Base-by-base conservation (phyloP, 2,888 invertebrate genomes). In the Spodoptera littoralis region DNA sequence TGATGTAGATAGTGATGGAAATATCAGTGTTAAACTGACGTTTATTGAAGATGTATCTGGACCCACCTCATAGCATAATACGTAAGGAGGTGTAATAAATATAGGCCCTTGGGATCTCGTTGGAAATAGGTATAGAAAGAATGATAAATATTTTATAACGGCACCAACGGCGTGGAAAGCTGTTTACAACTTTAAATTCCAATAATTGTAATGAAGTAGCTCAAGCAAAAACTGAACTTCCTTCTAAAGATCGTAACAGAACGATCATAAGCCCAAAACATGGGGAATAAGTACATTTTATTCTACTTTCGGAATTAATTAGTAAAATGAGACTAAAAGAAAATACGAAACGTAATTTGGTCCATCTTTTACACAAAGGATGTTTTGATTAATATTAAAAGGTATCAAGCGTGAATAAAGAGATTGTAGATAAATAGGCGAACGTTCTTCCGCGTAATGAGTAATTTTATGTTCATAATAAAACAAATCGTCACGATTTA, bases 261-360 rank as follows among this genome's bases (percentile, higher is more conserved):
- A 60, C 60, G 57, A 70, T 68, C 30, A 56, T 48, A 58, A 52
- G 12, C 61, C 42, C 18, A 64, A 67, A 81, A 70, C 65, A 65
- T 22, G 47, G 70, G 64, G 52, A 73, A 79, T 75, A 76, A 73
- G 69, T 80, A 78, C 72, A 79, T 78, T 77, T 77, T 73, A 82
- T 81, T 81, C 70, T 60, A 75, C 69, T 77, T 62, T 55, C 61
- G 52, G 61, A 84, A 80, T 79, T 79, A 79, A 84, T 84, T 81
- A 81, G 70, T 60, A 53, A 72, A 79, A 75, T 66, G 59, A 64
- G 70, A 70, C 65, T 68, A 66, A 79, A 79, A 78, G 74, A 81
- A 79, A 83, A 80, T 67, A 74, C 69, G 62, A 73, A 80, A 76
- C 66, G 68, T 75, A 73, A 78, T 76, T 78, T 79, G 56, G 60